Conservation (phyloP, 1,140 invertebrate species). For the Bradysia coprophila region DNA sequence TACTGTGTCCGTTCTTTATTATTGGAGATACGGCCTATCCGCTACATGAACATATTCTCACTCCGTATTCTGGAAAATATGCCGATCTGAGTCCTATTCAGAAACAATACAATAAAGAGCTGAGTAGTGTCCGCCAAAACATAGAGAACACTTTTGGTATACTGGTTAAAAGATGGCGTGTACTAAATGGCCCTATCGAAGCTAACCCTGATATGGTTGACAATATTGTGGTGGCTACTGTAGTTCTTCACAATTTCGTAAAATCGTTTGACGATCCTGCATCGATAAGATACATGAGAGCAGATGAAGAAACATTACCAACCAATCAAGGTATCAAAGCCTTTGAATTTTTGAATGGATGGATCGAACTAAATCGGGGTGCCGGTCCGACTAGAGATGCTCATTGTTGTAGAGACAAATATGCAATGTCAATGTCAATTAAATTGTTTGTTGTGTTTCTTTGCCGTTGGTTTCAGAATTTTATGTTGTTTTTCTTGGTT, state of each 20-base stretch:
- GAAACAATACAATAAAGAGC: conserved; percentile 27
- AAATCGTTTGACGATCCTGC: too few species aligned
- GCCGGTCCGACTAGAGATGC: too few species aligned
- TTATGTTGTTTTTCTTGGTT: too few species aligned
- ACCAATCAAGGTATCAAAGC: too few species aligned
- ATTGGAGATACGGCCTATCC: conserved; percentile 28
- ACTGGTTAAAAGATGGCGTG: conserved; percentile 15
- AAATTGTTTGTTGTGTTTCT: too few species aligned
- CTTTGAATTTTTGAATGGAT: too few species aligned
- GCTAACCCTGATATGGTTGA: conserved; percentile 12
- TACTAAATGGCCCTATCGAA: conserved; percentile 18
- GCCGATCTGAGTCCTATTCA: conserved; percentile 13
- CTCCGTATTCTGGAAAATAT: conserved; percentile 18
- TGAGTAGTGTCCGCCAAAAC: conserved; percentile 18
- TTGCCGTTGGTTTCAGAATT: too few species aligned
- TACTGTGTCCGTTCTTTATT: conserved; percentile 12
- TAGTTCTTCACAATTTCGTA: conserved; percentile 13
- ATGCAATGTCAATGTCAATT: too few species aligned
- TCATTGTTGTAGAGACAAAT: too few species aligned
- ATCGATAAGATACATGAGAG: too few species aligned
- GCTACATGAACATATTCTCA: conserved; percentile 22
- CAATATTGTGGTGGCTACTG: conserved; percentile 14
- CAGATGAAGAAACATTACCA: too few species aligned
- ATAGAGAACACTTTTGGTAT: conserved; percentile 27
- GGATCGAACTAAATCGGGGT: too few species aligned